Conservation (phyloP, 2,888 invertebrate genomes). For the Pheosia gnoma region DNA sequence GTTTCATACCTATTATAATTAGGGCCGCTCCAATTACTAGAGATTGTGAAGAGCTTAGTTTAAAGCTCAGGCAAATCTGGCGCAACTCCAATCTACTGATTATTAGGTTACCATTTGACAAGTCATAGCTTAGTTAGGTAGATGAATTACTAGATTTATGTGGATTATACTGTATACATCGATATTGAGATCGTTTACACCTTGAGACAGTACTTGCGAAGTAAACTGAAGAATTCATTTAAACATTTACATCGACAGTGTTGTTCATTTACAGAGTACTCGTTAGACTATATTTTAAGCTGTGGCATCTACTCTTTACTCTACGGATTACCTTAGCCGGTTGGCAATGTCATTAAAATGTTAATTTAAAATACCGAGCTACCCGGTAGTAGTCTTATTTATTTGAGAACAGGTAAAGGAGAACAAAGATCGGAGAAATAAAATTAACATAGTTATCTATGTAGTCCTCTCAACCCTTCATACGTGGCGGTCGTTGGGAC, state of each 20-base stretch:
- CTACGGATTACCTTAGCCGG: neutral
- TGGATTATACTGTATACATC: neutral
- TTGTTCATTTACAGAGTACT: neutral
- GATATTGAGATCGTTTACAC: neutral
- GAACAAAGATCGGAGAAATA: neutral
- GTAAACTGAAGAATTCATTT: neutral
- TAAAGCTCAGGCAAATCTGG: neutral
- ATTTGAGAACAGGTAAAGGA: neutral
- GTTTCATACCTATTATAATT: neutral
- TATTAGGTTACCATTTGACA: neutral
- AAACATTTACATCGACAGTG: neutral
- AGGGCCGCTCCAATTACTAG: neutral
- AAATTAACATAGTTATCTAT: no score
- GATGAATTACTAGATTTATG: neutral
- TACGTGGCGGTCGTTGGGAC: no score
- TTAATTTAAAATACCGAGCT: neutral
- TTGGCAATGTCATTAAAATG: neutral
- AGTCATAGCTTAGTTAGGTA: neutral
- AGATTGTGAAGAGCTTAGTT: neutral
- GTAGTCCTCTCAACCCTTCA: no score
- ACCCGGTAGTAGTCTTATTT: neutral
- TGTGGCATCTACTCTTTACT: neutral
- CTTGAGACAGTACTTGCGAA: neutral
- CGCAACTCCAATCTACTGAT: neutral
- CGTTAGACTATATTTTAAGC: neutral